These are phyloP conservation scores for Dasysyrphus albostriatus DNA, from an alignment of 2,888 invertebrate genomes.

Conservation along the genomic window DNA sequence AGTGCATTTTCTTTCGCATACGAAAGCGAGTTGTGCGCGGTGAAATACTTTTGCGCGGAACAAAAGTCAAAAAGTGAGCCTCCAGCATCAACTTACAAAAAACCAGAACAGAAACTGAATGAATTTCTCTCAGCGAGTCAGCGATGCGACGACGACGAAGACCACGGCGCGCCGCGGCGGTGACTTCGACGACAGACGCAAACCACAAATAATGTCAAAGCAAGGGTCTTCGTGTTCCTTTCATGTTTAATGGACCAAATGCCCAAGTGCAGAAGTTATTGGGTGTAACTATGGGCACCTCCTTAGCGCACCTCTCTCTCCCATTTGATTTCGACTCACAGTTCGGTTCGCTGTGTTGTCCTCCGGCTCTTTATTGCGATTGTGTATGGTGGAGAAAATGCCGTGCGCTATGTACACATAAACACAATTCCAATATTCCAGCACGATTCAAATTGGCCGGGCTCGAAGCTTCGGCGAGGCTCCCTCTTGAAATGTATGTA, in stretches of 20 bases:
- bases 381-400: slow-evolving; percentile 41
- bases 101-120: slow-evolving; percentile 19
- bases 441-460: slow-evolving; percentile 57
- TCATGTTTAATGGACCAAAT: slow-evolving; percentile 74
- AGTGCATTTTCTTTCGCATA: slow-evolving; percentile 66
- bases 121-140: slow-evolving; percentile 50
- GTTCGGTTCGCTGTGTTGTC: slow-evolving; percentile 30
- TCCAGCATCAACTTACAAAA: slow-evolving; percentile 1
- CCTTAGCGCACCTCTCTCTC: slow-evolving; percentile 70
- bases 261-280: slow-evolving; percentile 76
- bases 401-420: slow-evolving; percentile 43
- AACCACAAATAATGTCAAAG: slow-evolving; percentile 73
- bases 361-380: slow-evolving; percentile 51
- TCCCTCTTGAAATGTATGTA: background rate
- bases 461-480: background rate
- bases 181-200: slow-evolving; percentile 29
- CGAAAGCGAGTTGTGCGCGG: slow-evolving; percentile 35
- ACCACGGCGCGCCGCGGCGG: too few species aligned
- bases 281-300: slow-evolving; percentile 74
- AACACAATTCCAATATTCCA: slow-evolving; percentile 45
- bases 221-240: slow-evolving; percentile 74
- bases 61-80: slow-evolving; percentile 39
- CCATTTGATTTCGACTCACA: background rate
- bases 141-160: background rate
- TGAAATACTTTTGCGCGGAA: slow-evolving; percentile 56